Percentiles rank a stretch among this genome's conserved stretches.
Evolutionary conservation across 2,113 vertebrate genomes (phyloP).

Genomic region (Athene noctua): DNA sequence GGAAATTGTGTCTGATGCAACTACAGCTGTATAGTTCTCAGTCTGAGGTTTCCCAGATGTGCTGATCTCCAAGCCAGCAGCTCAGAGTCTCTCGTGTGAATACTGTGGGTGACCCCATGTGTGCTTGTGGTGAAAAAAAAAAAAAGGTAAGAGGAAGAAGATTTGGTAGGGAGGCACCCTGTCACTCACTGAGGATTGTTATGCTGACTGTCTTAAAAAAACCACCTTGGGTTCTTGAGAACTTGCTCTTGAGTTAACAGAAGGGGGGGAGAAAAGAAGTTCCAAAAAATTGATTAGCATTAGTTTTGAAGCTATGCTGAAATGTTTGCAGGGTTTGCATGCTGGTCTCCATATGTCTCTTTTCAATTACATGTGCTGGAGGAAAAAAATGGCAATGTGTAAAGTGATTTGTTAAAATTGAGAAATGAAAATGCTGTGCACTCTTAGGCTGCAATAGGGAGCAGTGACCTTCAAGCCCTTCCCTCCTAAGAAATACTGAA

Average conservation of each 20-base stretch:
- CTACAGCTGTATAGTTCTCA: rapidly evolving
- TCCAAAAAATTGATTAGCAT: slow-evolving; percentile 71
- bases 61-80: background rate
- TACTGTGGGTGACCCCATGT: background rate
- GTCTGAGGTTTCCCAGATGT: slow-evolving; percentile 1
- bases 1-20: background rate
- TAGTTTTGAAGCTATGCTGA: slow-evolving; percentile 73
- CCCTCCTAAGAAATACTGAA: background rate
- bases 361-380: slow-evolving; percentile 78
- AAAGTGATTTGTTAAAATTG: slow-evolving; percentile 62
- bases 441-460: background rate
- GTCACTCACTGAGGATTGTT: background rate
- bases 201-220: background rate
- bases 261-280: background rate
- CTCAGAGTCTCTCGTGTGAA: background rate
- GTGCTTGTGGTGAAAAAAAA: too few species aligned
- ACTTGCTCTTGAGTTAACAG: slow-evolving; percentile 34
- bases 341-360: slow-evolving; percentile 82
- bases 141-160: background rate
- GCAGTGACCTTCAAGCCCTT: background rate
- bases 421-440: slow-evolving; percentile 45
- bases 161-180: background rate
- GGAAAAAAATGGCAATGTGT: slow-evolving; percentile 68
- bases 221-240: background rate
- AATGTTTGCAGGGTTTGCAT: slow-evolving; percentile 79